Evolutionary conservation across 2,113 vertebrate species (phyloP), one percentile per base, ranked within the genome.

Genomic region (Hoplias malabaricus): DNA sequence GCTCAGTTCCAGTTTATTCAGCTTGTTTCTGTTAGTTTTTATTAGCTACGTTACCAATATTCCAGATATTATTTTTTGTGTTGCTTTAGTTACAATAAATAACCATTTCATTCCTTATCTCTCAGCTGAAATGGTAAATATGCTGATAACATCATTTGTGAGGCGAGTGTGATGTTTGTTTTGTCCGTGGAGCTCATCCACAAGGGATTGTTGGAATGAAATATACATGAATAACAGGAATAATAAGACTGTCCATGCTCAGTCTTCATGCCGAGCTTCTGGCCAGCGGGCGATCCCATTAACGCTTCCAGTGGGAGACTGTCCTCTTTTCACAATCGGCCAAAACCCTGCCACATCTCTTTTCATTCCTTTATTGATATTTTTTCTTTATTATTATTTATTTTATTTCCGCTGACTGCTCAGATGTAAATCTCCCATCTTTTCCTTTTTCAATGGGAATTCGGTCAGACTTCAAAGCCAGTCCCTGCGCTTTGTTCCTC

Each of bases 161-260:
- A 4, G 34, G 34, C 3, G 57, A 66, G 54, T 46, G 13, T 66
- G 69, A 38, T 38, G 40, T 71, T 54, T 63, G 36, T 50, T 70
- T 70, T 59, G 23, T 53, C 48, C 48, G 48, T 53, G 16, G 33
- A 54, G 69, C 43, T 53, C 42, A 25, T 50, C 78, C 21, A 67
- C 31, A 11, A 70, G 65, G 65, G 75, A 21, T 61, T 57, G 34
- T 34, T 36, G 9, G 31, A 46, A 71, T 82, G 57, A 82, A 75
- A 71, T 73, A 79, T 72, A 67, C 81, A 83, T 76, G 67, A 62
- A 59, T 63, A 71, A 31, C 53, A 67, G 53, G n/a, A n/a, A 23
- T 76, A 75, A 82, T 63, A 48, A 75, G 81, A 72, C 63, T 43
- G 65, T 79, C 48, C 11, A 50, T 25, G 40, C 27, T 33, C 34